Conservation (phyloP, 2,888 invertebrate species). For the Vanessa cardui region DNA sequence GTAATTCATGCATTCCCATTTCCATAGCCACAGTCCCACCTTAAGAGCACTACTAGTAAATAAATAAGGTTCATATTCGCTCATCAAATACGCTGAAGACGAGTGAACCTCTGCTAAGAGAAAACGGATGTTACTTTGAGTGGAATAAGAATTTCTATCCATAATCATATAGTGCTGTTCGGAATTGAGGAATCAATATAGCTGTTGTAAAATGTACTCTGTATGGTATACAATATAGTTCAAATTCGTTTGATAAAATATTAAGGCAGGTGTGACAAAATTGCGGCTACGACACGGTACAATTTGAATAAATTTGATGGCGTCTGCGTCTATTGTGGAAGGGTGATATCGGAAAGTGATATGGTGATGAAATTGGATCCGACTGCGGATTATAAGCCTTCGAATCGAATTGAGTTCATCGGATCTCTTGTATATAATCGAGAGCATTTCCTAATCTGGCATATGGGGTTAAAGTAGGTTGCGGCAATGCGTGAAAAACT, state of each 20-base stretch:
- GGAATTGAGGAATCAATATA: conserved; percentile 53
- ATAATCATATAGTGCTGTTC: conserved; percentile 67
- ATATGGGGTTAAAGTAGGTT: not conserved
- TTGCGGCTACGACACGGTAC: conserved; percentile 68
- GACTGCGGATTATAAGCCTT: conserved; percentile 60
- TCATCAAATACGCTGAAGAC: conserved; percentile 38
- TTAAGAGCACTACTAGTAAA: conserved; percentile 45
- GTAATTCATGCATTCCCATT: conserved; percentile 47
- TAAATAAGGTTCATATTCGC: conserved; percentile 33
- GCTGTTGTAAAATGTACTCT: conserved; percentile 45
- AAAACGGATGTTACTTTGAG: conserved; percentile 79
- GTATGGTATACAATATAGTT: conserved; percentile 11
- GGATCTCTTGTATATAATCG: not conserved
- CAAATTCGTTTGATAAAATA: conserved; percentile 40
- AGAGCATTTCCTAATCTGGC: not conserved
- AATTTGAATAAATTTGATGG: conserved; percentile 82
- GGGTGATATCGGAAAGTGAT: conserved; percentile 74
- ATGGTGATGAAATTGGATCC: conserved; percentile 69
- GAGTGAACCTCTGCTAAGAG: conserved; percentile 73
- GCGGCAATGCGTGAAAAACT: too few relatives aligned
- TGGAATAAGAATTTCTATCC: conserved; percentile 79
- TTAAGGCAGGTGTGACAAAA: conserved; percentile 67
- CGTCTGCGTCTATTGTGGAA: conserved; percentile 55
- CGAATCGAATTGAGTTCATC: conserved; percentile 48
- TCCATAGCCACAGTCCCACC: conserved; percentile 39